Evolutionary conservation across 2,888 invertebrate genomes (phyloP).

Genomic region (Chaetoderma sp.): DNA sequence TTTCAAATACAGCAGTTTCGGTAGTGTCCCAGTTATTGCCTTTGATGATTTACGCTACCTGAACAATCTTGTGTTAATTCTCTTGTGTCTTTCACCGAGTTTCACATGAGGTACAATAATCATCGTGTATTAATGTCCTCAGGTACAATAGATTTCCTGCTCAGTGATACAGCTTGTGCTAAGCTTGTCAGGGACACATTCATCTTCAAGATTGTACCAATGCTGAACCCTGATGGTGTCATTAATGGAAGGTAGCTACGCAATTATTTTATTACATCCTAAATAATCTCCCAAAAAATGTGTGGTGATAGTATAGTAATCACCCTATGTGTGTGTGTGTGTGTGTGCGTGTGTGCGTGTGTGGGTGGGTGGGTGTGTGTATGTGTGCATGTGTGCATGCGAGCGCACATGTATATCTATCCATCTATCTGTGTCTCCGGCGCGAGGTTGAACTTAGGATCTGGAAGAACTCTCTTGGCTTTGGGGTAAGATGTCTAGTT

Average conservation of each 20-base stretch:
- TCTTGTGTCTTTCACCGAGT: neutral
- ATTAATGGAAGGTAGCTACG: slow-evolving; percentile 84
- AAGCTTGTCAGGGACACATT: slow-evolving; percentile 77
- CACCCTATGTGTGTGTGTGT: no score
- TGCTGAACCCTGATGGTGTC: slow-evolving; percentile 90
- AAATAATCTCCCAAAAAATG: neutral
- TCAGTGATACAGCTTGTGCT: slow-evolving; percentile 75
- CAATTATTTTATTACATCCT: neutral
- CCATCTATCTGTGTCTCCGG: no score
- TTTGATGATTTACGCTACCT: neutral
- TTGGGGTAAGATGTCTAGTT: no score
- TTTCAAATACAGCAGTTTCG: no score
- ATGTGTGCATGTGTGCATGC: no score
- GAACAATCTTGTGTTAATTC: neutral
- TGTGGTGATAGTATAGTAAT: neutral
- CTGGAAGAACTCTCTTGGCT: no score
- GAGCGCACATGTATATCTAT: no score
- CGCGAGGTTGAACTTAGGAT: no score
- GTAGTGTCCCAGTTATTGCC: no score
- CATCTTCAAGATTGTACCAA: slow-evolving; percentile 88
- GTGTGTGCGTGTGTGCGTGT: no score
- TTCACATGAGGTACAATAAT: neutral
- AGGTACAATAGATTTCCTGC: slow-evolving; percentile 77
- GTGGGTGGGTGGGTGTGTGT: no score
- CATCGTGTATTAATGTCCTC: slow-evolving; percentile 13